Conservation (phyloP, 2,797 vertebrate species). For the Gastrophryne carolinensis region DNA sequence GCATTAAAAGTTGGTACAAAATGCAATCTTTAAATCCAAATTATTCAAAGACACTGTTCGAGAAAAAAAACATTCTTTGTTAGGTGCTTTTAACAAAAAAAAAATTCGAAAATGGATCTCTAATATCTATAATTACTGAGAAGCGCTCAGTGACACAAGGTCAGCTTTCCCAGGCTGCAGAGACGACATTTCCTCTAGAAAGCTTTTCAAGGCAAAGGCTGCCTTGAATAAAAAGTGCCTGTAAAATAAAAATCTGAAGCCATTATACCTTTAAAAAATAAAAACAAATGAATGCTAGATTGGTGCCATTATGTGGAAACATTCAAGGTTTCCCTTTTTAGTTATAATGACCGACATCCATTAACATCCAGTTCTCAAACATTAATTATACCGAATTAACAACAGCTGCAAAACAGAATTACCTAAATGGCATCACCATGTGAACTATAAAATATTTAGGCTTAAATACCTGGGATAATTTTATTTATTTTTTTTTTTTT, state of each 20-base stretch:
- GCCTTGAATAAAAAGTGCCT: background rate
- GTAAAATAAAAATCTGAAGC: background rate
- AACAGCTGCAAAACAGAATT: too few species aligned
- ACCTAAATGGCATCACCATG: too few species aligned
- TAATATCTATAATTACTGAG: background rate
- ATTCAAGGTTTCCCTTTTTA: background rate
- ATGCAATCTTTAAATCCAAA: too few species aligned
- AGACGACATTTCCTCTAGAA: background rate
- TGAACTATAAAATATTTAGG: too few species aligned
- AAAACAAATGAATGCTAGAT: background rate
- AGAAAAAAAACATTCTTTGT: too few species aligned
- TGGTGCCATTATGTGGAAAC: background rate
- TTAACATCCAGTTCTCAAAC: background rate
- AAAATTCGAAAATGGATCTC: background rate
- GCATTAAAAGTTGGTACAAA: too few species aligned
- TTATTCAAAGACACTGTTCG: too few species aligned
- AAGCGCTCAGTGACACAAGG: background rate
- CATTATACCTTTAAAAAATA: background rate
- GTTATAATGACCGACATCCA: background rate
- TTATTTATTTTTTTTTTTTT: too few species aligned
- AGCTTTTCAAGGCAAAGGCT: slow-evolving; percentile 10
- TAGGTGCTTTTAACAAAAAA: too few species aligned
- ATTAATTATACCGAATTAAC: background rate
- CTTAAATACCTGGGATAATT: too few species aligned
- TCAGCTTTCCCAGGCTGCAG: background rate